phyloP scores from a whole-genome alignment of 2,113 vertebrate genomes.

The Odobenus rosmarus region DNA sequence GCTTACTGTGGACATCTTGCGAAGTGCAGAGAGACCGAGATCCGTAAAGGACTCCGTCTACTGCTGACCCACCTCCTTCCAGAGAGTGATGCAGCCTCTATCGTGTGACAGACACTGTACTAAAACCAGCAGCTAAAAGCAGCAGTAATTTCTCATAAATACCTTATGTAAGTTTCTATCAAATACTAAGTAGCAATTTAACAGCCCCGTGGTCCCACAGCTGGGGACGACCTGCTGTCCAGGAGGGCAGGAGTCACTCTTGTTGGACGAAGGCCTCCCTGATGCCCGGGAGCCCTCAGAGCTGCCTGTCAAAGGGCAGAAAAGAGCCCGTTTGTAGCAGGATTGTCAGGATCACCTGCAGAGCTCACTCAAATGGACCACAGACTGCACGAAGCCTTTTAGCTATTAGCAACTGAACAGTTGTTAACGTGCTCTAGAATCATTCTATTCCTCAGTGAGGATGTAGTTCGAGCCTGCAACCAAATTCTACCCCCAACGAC shows the following conservation, averaged over 20 bases:
- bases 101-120: background rate
- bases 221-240: background rate
- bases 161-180: background rate
- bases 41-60: no score
- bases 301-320: background rate
- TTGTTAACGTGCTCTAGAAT: conserved; percentile 19
- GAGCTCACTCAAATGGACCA: background rate
- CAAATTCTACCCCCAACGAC: background rate
- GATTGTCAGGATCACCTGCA: background rate
- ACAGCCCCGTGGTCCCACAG: background rate
- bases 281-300: background rate
- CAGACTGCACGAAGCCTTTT: background rate
- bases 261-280: no score
- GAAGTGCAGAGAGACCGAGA: background rate
- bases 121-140: background rate
- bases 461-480: background rate
- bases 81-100: no score
- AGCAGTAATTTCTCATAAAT: background rate
- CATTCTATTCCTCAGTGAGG: background rate
- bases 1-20: background rate
- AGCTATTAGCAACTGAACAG: background rate
- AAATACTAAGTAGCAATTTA: background rate
- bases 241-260: background rate
- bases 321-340: background rate
- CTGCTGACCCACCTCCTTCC: background rate